Evolutionary conservation across 2,888 invertebrate genomes (phyloP).

Genomic region (Agrilus biguttatus): DNA sequence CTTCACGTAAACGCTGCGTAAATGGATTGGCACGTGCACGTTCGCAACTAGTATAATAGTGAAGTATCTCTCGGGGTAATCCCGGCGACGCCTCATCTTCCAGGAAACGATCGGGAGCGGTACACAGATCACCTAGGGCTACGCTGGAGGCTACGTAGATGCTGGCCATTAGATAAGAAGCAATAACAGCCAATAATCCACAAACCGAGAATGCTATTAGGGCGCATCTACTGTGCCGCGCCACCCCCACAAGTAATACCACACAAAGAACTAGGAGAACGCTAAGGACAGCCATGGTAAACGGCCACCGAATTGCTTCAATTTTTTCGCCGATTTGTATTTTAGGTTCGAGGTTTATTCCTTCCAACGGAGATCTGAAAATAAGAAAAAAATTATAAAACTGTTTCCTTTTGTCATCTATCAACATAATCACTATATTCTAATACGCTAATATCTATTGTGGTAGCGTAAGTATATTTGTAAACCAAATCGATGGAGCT

Average conservation of each 20-base stretch:
- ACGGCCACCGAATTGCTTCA: conserved; percentile 68
- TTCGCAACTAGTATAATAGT: conserved; percentile 72
- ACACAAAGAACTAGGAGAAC: conserved; percentile 77
- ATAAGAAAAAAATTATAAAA: too few relatives aligned
- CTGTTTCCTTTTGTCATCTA: too few relatives aligned
- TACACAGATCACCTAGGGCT: conserved; percentile 58
- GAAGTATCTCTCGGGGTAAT: conserved; percentile 26
- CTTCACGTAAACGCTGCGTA: conserved; percentile 67
- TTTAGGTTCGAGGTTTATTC: conserved; percentile 51
- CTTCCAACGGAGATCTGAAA: conserved; percentile 35
- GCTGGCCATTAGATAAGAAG: conserved; percentile 81
- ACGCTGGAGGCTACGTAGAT: conserved; percentile 74
- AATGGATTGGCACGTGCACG: conserved; percentile 66
- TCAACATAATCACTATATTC: too few relatives aligned
- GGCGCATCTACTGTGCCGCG: conserved; percentile 76
- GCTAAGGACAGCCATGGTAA: conserved; percentile 78
- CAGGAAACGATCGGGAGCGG: conserved; percentile 42
- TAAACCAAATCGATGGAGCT: too few relatives aligned
- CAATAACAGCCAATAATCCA: conserved; percentile 70
- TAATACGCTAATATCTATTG: too few relatives aligned
- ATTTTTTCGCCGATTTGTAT: conserved; percentile 50
- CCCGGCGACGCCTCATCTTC: conserved; percentile 27
- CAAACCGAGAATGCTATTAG: conserved; percentile 82
- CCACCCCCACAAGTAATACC: conserved; percentile 78
- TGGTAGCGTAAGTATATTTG: too few relatives aligned